These are phyloP conservation scores for Noturus placidus DNA, from an alignment of 2,113 vertebrate species.

Conservation along the genomic window DNA sequence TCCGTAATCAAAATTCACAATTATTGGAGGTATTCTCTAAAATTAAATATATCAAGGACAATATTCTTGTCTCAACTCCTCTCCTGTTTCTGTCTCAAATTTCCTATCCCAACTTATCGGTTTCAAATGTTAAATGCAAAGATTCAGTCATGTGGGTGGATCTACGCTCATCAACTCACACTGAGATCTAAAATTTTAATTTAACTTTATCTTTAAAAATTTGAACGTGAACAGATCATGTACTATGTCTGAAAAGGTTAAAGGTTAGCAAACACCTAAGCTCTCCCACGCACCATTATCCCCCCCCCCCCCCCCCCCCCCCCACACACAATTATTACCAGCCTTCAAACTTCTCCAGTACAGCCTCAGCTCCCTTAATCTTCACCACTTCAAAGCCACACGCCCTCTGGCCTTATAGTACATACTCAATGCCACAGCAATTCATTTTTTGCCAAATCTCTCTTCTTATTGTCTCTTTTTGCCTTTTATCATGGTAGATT, in stretches of 20 bases:
- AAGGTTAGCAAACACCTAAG: constrained; percentile 36
- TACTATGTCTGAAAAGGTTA: constrained; percentile 34
- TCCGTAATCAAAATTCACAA: background rate
- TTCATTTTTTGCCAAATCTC: constrained; percentile 53
- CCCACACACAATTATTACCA: constrained; percentile 47
- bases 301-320: too few relatives aligned
- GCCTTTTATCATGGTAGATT: constrained; percentile 51
- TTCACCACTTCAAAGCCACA: constrained; percentile 61
- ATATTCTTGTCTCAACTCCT: background rate
- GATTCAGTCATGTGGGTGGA: background rate
- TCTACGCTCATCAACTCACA: background rate
- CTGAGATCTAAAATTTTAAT: background rate
- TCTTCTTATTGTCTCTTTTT: constrained; percentile 27
- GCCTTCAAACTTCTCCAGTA: constrained; percentile 52
- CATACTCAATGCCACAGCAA: constrained; percentile 47
- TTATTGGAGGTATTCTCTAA: background rate
- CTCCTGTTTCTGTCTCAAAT: background rate
- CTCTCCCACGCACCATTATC: constrained; percentile 34
- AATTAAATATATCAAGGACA: background rate
- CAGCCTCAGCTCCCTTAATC: constrained; percentile 56
- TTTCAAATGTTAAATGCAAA: background rate
- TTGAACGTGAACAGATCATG: constrained; percentile 6
- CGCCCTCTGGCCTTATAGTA: constrained; percentile 51
- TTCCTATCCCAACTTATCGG: background rate
- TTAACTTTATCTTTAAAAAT: background rate